Evolutionary conservation across 2,113 vertebrate species (phyloP).

Genomic region (Gymnobelideus leadbeateri): DNA sequence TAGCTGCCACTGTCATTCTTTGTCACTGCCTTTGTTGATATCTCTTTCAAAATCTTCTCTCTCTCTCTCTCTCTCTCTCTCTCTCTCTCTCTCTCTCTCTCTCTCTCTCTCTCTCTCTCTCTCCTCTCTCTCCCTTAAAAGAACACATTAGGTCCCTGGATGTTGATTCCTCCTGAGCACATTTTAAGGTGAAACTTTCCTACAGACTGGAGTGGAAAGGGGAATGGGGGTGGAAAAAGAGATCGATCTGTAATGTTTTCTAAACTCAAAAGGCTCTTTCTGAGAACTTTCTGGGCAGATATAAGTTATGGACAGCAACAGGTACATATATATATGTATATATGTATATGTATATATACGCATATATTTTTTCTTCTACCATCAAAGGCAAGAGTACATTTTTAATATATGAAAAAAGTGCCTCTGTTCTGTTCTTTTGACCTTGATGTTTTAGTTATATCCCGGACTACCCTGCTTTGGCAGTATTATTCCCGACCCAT

Average conservation of each 20-base stretch:
- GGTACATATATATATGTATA: constrained; percentile 65
- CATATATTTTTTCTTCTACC: constrained; percentile 61
- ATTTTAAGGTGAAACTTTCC: constrained; percentile 76
- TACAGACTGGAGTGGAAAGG: constrained; percentile 53
- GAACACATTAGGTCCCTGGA: neutral
- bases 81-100: too few species aligned
- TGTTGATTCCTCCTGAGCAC: constrained; percentile 72
- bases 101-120: constrained; percentile 43
- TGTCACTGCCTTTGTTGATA: too few species aligned
- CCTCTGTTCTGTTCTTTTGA: constrained; percentile 84
- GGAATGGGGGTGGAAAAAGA: neutral
- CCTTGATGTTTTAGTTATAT: constrained; percentile 87
- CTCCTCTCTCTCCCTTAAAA: constrained; percentile 49
- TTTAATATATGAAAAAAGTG: constrained; percentile 83
- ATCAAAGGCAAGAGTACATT: constrained; percentile 86
- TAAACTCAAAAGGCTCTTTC: constrained; percentile 76
- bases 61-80: too few species aligned
- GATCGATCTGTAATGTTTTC: constrained; percentile 69
- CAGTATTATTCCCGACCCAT: constrained; percentile 92
- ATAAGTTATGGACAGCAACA: constrained; percentile 82
- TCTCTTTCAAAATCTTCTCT: too few species aligned
- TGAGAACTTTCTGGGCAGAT: constrained; percentile 65
- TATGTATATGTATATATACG: constrained; percentile 59
- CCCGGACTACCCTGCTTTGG: constrained; percentile 89
- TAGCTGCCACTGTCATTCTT: too few species aligned